Conservation (phyloP, 2,113 vertebrate genomes). For the Aldabrachelys gigantea region DNA sequence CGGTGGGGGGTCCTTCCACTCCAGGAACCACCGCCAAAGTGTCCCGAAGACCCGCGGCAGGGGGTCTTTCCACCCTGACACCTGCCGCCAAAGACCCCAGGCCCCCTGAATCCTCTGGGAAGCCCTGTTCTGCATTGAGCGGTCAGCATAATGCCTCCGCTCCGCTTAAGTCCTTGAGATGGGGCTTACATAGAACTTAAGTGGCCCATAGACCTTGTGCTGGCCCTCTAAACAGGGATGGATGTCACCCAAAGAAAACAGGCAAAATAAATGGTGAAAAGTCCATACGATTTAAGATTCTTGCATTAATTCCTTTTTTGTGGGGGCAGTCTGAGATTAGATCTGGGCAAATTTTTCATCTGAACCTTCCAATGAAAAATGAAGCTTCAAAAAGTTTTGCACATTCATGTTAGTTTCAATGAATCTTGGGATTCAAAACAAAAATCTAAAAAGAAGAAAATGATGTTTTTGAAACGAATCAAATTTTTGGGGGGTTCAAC, state of each 20-base stretch:
- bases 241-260: neutral
- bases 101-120: too few species aligned
- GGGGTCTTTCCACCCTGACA: too few species aligned
- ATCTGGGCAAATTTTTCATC: neutral
- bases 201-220: neutral
- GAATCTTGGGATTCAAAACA: neutral
- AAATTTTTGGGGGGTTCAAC: neutral
- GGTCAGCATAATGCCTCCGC: rapidly evolving
- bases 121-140: neutral
- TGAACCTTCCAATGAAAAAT: neutral
- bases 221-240: neutral
- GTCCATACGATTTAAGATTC: neutral
- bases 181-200: rapidly evolving
- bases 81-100: too few species aligned
- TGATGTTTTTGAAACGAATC: neutral
- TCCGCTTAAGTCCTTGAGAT: neutral
- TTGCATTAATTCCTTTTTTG: neutral
- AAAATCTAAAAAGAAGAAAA: neutral
- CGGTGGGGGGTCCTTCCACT: too few species aligned
- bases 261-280: neutral
- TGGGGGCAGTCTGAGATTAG: neutral
- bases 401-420: too few species aligned
- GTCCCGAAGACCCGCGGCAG: too few species aligned
- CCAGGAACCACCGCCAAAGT: too few species aligned
- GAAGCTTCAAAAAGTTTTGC: neutral